phyloP scores from a whole-genome alignment of 2,797 vertebrate genomes.

The Poecilia picta region DNA sequence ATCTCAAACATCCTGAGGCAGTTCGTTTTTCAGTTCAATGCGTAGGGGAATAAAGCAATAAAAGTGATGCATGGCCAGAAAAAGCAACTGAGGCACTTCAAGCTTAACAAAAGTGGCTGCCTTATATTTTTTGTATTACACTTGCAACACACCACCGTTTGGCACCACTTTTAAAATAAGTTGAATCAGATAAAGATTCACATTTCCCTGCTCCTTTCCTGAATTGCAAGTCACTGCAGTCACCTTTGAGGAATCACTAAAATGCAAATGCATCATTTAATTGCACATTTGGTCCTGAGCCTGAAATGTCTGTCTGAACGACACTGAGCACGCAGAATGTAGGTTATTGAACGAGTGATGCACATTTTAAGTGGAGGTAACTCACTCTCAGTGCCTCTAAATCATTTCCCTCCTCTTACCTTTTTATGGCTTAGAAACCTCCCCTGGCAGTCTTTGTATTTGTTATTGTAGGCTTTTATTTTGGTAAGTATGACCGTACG shows the following conservation, averaged over 20 bases:
- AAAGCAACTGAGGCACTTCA: background rate
- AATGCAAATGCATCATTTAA: slow-evolving; percentile 53
- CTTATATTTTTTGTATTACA: slow-evolving; percentile 1
- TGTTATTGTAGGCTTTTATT: background rate
- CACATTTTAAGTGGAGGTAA: slow-evolving; percentile 47
- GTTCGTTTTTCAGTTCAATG: slow-evolving; percentile 6
- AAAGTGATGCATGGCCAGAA: background rate
- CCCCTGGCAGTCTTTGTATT: slow-evolving; percentile 43
- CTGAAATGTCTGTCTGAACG: slow-evolving; percentile 27
- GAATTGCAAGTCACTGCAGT: slow-evolving; percentile 22
- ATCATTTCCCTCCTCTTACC: slow-evolving; percentile 5
- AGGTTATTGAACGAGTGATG: slow-evolving; percentile 51
- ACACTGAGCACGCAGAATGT: slow-evolving; percentile 42
- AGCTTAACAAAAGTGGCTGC: background rate
- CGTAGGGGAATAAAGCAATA: background rate
- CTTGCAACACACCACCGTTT: background rate
- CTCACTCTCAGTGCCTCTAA: slow-evolving; percentile 18
- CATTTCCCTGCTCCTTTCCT: background rate
- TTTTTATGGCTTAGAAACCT: slow-evolving; percentile 40
- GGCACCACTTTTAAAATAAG: slow-evolving; percentile 2
- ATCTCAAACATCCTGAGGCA: slow-evolving; percentile 1
- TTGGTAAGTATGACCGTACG: background rate
- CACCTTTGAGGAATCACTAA: slow-evolving; percentile 34
- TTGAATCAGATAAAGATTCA: slow-evolving; percentile 9
- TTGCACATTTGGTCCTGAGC: slow-evolving; percentile 32